Conservation (phyloP, 2,797 vertebrate genomes). For the Galago senegalensis region DNA sequence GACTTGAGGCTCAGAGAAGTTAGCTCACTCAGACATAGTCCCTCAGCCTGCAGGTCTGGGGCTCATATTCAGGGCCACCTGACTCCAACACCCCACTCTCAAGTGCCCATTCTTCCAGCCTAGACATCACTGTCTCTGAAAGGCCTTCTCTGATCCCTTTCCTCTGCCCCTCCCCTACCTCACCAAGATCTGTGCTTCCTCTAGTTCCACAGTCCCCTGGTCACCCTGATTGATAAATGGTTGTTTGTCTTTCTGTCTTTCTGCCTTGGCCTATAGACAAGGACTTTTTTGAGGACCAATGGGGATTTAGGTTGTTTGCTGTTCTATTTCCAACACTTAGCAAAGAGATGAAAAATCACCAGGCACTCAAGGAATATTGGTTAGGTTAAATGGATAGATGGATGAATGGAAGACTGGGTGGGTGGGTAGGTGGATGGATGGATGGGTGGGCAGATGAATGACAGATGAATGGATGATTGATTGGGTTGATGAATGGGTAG, state of each 20-base stretch:
- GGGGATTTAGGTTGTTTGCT: not conserved
- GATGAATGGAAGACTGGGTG: not conserved
- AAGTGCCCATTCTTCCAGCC: not conserved
- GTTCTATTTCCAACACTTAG: not conserved
- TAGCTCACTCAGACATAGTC: not conserved
- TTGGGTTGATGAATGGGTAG: not conserved
- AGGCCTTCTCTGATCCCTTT: not conserved
- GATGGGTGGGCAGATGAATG: accelerated
- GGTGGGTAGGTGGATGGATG: too few relatives aligned
- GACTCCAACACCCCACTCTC: not conserved
- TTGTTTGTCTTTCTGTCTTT: not conserved
- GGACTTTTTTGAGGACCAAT: not conserved
- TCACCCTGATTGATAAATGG: not conserved
- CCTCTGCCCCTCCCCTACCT: too few relatives aligned
- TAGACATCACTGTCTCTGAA: not conserved
- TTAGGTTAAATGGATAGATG: not conserved
- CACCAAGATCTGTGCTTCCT: not conserved
- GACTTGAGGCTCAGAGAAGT: not conserved
- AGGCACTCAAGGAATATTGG: not conserved
- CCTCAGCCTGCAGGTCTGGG: not conserved
- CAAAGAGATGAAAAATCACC: slow-evolving; percentile 12
- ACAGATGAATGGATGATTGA: not conserved
- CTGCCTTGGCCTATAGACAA: not conserved
- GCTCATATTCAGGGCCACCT: not conserved
- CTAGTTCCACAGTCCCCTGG: not conserved